Evolutionary conservation across 2,888 invertebrate species (phyloP).

Genomic region (Melipona beecheii): DNA sequence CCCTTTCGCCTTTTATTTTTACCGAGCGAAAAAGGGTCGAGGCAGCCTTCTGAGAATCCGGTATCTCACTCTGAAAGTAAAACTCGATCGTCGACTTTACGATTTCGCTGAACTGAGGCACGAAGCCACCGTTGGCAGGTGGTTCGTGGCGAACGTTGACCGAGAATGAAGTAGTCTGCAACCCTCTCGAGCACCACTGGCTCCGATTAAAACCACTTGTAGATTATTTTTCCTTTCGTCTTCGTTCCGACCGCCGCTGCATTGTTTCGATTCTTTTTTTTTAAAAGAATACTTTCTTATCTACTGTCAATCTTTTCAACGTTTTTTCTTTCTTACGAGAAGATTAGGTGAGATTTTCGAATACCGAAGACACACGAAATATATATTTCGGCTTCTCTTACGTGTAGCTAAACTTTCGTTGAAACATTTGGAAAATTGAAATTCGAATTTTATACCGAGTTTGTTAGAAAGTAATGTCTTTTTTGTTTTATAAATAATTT

Average conservation of each 20-base stretch:
- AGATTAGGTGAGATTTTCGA: neutral
- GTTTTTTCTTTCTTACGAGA: neutral
- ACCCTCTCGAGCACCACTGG: constrained; percentile 34
- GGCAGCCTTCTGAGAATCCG: constrained; percentile 19
- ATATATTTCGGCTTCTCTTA: neutral
- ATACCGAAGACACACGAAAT: neutral
- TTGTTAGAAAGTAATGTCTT: too few relatives aligned
- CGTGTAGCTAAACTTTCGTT: neutral
- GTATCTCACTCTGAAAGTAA: constrained; percentile 32
- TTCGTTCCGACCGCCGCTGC: neutral
- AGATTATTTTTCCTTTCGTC: constrained; percentile 42
- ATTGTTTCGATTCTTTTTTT: neutral
- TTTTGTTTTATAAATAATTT: too few relatives aligned
- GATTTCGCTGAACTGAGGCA: constrained; percentile 17
- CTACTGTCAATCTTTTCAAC: neutral
- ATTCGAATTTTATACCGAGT: neutral
- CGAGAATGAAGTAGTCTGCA: constrained; percentile 43
- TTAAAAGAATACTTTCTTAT: too few relatives aligned
- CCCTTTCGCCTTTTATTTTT: neutral
- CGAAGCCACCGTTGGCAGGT: constrained; percentile 49
- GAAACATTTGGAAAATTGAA: neutral
- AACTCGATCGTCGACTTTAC: constrained; percentile 37
- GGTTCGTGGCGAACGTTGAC: constrained; percentile 54
- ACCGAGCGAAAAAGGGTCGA: neutral
- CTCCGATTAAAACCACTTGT: constrained; percentile 52